Base-by-base conservation (phyloP, 1,140 invertebrate species). In the Pollicipes pollicipes region DNA sequence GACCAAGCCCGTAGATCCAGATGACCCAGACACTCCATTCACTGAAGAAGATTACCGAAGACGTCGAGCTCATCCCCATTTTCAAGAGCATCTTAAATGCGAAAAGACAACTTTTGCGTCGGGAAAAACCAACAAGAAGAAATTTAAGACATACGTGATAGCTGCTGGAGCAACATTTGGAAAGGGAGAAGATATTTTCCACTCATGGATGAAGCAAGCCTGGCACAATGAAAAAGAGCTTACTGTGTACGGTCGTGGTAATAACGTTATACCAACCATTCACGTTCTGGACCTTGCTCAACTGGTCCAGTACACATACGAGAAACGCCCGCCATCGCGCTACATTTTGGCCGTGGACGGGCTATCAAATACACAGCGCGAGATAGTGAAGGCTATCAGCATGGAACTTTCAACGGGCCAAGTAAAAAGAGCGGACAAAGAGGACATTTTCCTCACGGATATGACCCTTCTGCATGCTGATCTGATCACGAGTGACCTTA, bases 41-140 rank as follows among this genome's bases (percentile, higher is more conserved):
- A 70, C 68, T 31, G 64, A 66, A 26, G 24, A 75, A 77, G 30
- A 74, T 66, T 63, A 67, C 73, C 72, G 73, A 77, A 73, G 72
- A 71, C 30, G 17, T 68, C 63, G 58, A 32, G 58, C 24, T 64
- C 68, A 45, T 64, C 67, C 24, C 70, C 70, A 45, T 72, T 66
- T 68, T 30, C 63, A 27, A 24, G 66, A 21, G 58, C 29, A 45
- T 31, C n/a, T 69, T n/a, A 69, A 69, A 4, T 69, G 35, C 58
- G 58, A 69, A 17, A 69, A 45, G n/a, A 27, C n/a, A 31, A 31
- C 28, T 3, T 69, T 69, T 27, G 58, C 35, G 8, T 8, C 26
- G 8, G 58, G 58, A 4, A 69, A 45, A 21, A 66, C 64, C 64
- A 66, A 29, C 28, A 27, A 27, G 26, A 66, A 66, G 28, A 27